Base-by-base conservation (phyloP, 2,113 vertebrate genomes). In the Pelvicachromis taeniatus region DNA sequence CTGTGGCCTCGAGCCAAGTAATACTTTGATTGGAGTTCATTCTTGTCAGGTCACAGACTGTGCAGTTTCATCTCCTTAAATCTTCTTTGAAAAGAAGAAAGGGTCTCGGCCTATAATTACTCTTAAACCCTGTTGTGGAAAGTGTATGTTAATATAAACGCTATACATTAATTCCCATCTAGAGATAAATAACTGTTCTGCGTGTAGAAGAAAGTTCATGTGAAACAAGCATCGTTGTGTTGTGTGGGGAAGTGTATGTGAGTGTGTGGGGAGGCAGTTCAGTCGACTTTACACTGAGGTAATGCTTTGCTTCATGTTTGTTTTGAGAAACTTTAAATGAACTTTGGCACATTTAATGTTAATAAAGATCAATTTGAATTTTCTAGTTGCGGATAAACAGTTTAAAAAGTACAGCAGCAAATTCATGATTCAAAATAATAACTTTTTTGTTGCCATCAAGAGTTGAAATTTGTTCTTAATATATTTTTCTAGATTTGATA, bases 221-320 rank as follows among this genome's bases (percentile, higher is more conserved):
- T 84, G 54, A 81, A 70, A 77, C 53, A 65, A 81, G 45, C 55
- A 40, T 77, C 50, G 58, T 83, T 26, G 31, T 77, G 58, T 29
- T 48, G 53, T 33, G 82, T 84, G 68, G 42, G 6, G 19, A 70
- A 59, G 79, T 21, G 33, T 65, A 35, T 61, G 40, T 17, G 5
- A 19, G 8, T 75, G 83, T 3, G 78, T 82, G 73, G 85, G 48
- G 85, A 45, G 17, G 2, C 11, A 12, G 65, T 81, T 81, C 56
- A 88, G 81, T 38, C 54, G 85, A 70, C 78, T 89, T 78, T 45
- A 85, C 23, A 78, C 77, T 77, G 35, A 91, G 61, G 50, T 77
- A 68, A 85, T 65, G 78, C 63, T 85, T 61, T 42, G 31, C 55
- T 73, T 55, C 31, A 82, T 21, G 38, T 75, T 83, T 77, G 23